These are phyloP conservation scores for Tenualosa thibaudeaui DNA, from an alignment of 2,797 vertebrate species.

Conservation along the genomic window DNA sequence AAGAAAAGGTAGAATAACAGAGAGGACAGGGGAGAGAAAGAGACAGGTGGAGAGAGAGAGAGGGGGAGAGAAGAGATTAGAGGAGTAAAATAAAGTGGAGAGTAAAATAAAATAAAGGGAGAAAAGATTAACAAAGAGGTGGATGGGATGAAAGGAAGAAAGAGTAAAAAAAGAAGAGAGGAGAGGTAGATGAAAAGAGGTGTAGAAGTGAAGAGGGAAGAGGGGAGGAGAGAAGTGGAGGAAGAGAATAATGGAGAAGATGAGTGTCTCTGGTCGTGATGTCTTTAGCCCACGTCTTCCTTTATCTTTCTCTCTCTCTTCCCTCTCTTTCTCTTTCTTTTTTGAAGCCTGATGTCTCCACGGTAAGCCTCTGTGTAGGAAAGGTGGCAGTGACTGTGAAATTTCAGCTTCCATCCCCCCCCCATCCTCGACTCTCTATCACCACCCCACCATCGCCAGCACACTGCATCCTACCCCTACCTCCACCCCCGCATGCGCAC, in stretches of 20 bases:
- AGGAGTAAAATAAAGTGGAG: not conserved
- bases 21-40: not conserved
- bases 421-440: not conserved
- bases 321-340: conserved; percentile 26
- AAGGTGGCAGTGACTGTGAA: conserved; percentile 53
- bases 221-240: conserved; percentile 44
- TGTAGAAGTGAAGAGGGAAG: not conserved
- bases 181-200: conserved; percentile 41
- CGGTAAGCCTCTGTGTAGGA: conserved; percentile 56
- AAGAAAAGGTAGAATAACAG: not conserved
- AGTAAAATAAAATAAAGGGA: not conserved
- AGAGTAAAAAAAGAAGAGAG: conserved; percentile 39
- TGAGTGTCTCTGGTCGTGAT: conserved; percentile 63
- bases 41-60: not conserved
- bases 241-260: conserved; percentile 34
- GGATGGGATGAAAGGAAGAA: not conserved
- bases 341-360: conserved; percentile 51
- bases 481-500: not conserved
- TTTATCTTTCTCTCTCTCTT: conserved; percentile 49
- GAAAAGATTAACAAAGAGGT: not conserved
- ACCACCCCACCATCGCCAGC: not conserved
- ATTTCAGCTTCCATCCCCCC: conserved; percentile 54
- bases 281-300: conserved; percentile 61
- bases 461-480: not conserved
- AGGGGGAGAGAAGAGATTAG: not conserved